Conservation (phyloP, 2,113 vertebrate genomes). For the Cebidichthys violaceus region DNA sequence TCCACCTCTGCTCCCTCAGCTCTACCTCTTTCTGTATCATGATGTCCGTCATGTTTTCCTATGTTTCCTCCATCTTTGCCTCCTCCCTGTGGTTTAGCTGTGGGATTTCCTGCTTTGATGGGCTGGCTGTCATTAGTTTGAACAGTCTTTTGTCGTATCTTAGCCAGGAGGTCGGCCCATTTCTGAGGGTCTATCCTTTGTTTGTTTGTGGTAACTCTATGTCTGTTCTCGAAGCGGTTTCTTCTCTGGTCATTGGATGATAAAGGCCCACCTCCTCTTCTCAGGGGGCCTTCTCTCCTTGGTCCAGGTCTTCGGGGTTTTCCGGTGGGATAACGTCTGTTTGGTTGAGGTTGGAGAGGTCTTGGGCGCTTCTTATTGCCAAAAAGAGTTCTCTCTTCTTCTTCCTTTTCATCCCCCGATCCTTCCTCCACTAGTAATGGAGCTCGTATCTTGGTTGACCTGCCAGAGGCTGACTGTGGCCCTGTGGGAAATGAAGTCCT, state of each 20-base stretch:
- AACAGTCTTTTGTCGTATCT: constrained; percentile 88
- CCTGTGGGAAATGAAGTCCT: constrained; percentile 77
- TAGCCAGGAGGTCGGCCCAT: constrained; percentile 93
- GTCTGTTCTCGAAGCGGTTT: constrained; percentile 85
- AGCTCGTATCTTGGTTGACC: constrained; percentile 76
- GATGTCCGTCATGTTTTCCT: constrained; percentile 11
- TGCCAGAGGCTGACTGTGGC: constrained; percentile 81
- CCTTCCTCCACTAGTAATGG: constrained; percentile 82
- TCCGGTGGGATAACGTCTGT: constrained; percentile 43
- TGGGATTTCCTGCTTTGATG: constrained; percentile 39
- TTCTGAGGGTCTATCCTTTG: constrained; percentile 90
- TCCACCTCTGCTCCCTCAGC: constrained; percentile 1
- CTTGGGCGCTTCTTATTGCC: constrained; percentile 27
- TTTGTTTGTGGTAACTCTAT: constrained; percentile 84
- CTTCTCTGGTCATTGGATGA: constrained; percentile 80
- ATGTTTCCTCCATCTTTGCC: background rate
- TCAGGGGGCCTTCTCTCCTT: constrained; percentile 43
- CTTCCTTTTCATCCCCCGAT: constrained; percentile 80
- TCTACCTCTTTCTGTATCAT: constrained; percentile 21
- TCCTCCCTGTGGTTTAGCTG: constrained; percentile 17
- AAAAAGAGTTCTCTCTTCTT: constrained; percentile 71
- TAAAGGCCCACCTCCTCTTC: constrained; percentile 43
- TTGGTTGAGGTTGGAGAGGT: constrained; percentile 19
- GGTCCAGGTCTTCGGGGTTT: constrained; percentile 52
- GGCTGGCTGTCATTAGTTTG: constrained; percentile 59